Evolutionary conservation across 64 coral and sea anemone species (phyloP), one percentile per base, ranked within the genome.

Genomic region (Pachyseris speciosa): DNA sequence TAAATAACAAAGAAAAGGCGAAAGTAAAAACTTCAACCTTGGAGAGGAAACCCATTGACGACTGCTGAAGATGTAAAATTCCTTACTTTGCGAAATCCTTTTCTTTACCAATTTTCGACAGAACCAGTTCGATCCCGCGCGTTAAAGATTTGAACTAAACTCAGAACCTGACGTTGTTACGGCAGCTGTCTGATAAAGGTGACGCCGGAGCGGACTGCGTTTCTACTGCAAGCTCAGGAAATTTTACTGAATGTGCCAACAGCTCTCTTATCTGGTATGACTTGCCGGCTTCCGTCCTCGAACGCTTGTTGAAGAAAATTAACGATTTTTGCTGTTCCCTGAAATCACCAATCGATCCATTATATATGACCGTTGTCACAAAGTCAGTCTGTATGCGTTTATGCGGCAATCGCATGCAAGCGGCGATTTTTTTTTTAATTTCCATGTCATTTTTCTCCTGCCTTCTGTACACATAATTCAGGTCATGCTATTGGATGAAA

Each of bases 21-120:
- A 88, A 96, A 5, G 61, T 68, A 25, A 92, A 84, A 72, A 89
- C 69, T 89, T 96, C 94, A 25, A 69, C 78, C 24, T 88, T 89
- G 22, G 84, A 84, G 44, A 96, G 44, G 28, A 71, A 44, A 29
- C 38, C 80, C 85, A 91, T 95, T 63, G 22, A 15, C n/a, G 51
- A 5, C 15, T n/a, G 33, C 31, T 24, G 57, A 33, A 57, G 19
- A 38, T 16, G 24, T 24, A 64, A 25, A 7, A 26, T 19, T 64
- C 27, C 27, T n/a, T 64, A 5, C 6, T 17, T 27, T 16, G 1
- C 17, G 25, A 29, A 15, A 8, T 58, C n/a, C 25, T 19, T 22
- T 37, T 61, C 11, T 61, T 31, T 16, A 4, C 33, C 51, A 22
- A 17, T 36, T 63, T 55, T 61, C 10, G 7, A 19, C 16, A 6